Conservation (phyloP, 1,140 invertebrate genomes). For the Drosophila aff. region DNA sequence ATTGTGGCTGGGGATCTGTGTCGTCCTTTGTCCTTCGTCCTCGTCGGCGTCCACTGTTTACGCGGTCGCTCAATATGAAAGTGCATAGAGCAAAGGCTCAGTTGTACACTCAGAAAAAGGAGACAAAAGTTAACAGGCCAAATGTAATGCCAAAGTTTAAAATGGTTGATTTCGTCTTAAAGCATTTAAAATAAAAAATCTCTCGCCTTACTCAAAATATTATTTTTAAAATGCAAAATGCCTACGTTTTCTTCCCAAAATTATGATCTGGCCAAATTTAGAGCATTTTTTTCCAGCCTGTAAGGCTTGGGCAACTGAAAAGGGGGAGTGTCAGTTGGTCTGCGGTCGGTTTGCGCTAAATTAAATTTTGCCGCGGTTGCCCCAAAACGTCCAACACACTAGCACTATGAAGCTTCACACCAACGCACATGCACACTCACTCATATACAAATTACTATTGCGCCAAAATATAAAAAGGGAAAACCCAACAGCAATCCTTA, state of each 20-base stretch:
- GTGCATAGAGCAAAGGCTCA: conserved; percentile 51
- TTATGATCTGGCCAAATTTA: neutral
- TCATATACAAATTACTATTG: conserved; percentile 44
- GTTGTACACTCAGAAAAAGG: conserved; percentile 9
- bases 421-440: conserved; percentile 4
- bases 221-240: neutral
- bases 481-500: conserved; percentile 26
- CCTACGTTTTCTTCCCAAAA: neutral
- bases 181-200: neutral
- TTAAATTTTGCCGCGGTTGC: conserved; percentile 72
- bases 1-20: conserved; percentile 57
- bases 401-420: conserved; percentile 19
- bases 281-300: neutral
- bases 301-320: conserved; percentile 1
- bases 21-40: conserved; percentile 47
- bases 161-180: neutral
- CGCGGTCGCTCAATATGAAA: conserved; percentile 77
- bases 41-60: conserved; percentile 57
- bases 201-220: no score
- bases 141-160: neutral
- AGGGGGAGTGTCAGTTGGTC: conserved; percentile 67
- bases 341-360: conserved; percentile 80
- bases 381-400: conserved; percentile 58
- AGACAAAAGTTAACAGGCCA: neutral
- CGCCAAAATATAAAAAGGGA: conserved; percentile 36